Conservation (phyloP, 2,888 invertebrate genomes). For the Drosophila tripunctata region DNA sequence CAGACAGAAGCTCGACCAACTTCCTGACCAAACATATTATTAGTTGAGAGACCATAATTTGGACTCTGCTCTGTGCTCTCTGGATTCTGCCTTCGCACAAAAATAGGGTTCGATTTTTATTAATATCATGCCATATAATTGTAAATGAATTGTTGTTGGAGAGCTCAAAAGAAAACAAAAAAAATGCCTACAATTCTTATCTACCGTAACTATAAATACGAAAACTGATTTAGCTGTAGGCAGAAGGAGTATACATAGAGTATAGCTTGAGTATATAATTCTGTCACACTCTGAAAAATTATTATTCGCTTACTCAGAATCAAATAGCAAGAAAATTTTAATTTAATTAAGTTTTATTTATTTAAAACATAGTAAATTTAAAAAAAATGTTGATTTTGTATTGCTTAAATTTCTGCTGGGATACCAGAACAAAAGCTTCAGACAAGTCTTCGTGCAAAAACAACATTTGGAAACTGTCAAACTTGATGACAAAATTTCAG, state of each 20-base stretch:
- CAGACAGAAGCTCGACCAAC: conserved; percentile 52
- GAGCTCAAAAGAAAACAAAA: neutral
- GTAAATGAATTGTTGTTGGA: conserved; percentile 14
- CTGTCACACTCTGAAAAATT: too few relatives aligned
- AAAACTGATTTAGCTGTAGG: neutral
- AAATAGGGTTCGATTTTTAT: conserved; percentile 46
- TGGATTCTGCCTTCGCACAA: conserved; percentile 17
- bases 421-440: too few relatives aligned
- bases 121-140: conserved; percentile 65
- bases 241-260: neutral
- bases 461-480: too few relatives aligned
- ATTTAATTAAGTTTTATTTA: too few relatives aligned
- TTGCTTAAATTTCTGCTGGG: too few relatives aligned
- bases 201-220: neutral
- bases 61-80: neutral
- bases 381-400: too few relatives aligned
- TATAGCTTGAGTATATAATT: too few relatives aligned
- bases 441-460: too few relatives aligned
- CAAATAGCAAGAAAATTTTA: too few relatives aligned
- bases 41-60: conserved; percentile 44
- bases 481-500: too few relatives aligned
- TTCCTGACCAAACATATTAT: conserved; percentile 69
- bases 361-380: too few relatives aligned
- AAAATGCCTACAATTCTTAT: neutral
- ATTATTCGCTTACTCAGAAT: too few relatives aligned